A percentile compares a stretch with the other conserved stretches of the same genome.
phyloP scores from a whole-genome alignment of 2,888 invertebrate genomes.

The Andrena chrysosceles region DNA sequence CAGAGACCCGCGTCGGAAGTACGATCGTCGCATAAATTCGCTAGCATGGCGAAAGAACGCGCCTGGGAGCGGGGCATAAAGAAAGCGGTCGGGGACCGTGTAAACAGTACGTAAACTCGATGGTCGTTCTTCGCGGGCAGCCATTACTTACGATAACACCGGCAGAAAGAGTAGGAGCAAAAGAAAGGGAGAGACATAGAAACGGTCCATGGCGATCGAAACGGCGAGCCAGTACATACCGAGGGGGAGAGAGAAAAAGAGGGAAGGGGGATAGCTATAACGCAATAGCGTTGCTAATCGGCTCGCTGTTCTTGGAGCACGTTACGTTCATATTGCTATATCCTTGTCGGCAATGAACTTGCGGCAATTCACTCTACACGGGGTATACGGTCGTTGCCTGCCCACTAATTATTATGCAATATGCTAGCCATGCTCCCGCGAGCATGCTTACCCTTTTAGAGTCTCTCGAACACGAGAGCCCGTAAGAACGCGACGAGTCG shows the following conservation, averaged over 20 bases:
- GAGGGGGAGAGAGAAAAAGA: neutral
- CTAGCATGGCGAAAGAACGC: neutral
- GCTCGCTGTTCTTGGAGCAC: conserved; percentile 68
- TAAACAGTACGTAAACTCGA: conserved; percentile 52
- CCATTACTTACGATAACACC: conserved; percentile 46
- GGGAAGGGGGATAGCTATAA: conserved; percentile 4
- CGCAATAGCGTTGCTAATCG: conserved; percentile 72
- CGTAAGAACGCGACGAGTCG: conserved; percentile 42
- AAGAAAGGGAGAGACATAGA: conserved; percentile 18
- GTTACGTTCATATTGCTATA: conserved; percentile 74
- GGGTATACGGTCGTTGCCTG: conserved; percentile 72
- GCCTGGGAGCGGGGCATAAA: conserved; percentile 22
- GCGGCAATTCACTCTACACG: conserved; percentile 66
- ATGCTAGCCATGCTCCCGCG: conserved; percentile 73
- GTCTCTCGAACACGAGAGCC: conserved; percentile 56
- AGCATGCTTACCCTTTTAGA: conserved; percentile 77
- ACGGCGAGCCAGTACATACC: conserved; percentile 1
- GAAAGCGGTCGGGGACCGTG: conserved; percentile 39
- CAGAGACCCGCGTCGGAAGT: neutral
- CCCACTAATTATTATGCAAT: conserved; percentile 80
- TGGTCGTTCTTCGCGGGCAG: conserved; percentile 23
- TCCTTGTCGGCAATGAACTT: conserved; percentile 80
- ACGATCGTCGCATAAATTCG: conserved; percentile 21
- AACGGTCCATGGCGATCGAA: conserved; percentile 7
- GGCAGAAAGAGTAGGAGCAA: conserved; percentile 23